A percentile compares a stretch with the other conserved stretches of the same genome.
phyloP scores from a whole-genome alignment of 1,140 invertebrate species.

The Conus betulinus region DNA sequence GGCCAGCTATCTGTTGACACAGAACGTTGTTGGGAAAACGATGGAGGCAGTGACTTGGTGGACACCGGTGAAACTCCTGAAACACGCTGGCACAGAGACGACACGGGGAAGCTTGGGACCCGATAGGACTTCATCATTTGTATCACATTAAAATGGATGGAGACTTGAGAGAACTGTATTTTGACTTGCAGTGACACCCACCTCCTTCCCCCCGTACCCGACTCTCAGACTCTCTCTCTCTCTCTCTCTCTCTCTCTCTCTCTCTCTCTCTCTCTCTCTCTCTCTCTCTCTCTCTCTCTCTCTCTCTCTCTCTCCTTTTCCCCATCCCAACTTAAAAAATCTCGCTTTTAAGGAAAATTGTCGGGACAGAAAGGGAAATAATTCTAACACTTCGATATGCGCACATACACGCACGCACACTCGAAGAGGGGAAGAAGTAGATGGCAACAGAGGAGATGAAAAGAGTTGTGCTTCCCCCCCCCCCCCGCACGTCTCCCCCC shows the following conservation, averaged over 20 bases:
- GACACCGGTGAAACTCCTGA: too few species aligned
- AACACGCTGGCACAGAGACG: too few species aligned
- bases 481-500: not conserved
- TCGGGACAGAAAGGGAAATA: not conserved
- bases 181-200: too few species aligned
- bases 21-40: too few species aligned
- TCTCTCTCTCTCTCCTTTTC: constrained; percentile 4
- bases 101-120: too few species aligned
- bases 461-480: not conserved
- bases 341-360: too few species aligned
- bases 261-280: constrained; percentile 34
- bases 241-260: constrained; percentile 19
- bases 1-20: too few species aligned
- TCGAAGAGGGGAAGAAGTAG: not conserved
- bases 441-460: not conserved
- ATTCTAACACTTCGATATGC: not conserved
- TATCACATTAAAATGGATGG: too few species aligned
- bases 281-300: constrained; percentile 33
- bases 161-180: too few species aligned
- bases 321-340: too few species aligned
- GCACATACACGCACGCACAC: not conserved
- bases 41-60: too few species aligned
- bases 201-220: not conserved
- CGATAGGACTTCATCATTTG: too few species aligned
- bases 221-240: constrained; percentile 34